phyloP scores from a whole-genome alignment of 2,888 invertebrate species.

The Sympetrum striolatum region DNA sequence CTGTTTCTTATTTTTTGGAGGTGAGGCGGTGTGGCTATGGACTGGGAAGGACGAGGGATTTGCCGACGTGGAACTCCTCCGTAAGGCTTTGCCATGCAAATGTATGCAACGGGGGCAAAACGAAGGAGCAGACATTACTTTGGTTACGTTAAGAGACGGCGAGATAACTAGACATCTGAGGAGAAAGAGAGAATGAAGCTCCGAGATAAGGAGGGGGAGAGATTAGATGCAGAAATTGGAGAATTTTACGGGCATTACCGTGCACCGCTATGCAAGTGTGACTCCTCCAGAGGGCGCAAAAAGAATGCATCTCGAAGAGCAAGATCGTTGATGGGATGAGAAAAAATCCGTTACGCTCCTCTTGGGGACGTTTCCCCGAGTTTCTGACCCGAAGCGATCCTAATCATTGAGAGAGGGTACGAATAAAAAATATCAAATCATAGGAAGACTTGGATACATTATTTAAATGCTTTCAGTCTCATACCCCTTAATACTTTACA shows the following conservation, averaged over 20 bases:
- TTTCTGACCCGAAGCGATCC: too few species aligned
- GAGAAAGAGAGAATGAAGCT: background rate
- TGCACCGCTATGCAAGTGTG: background rate
- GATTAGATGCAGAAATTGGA: background rate
- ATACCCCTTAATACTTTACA: too few species aligned
- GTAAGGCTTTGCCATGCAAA: background rate
- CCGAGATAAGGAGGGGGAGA: background rate
- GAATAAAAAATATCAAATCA: too few species aligned
- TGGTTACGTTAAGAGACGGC: background rate
- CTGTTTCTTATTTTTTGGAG: background rate
- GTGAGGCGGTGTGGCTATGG: background rate
- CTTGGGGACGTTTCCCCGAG: too few species aligned
- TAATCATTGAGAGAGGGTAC: too few species aligned
- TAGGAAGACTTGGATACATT: too few species aligned
- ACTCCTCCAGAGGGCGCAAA: background rate
- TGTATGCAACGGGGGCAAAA: background rate
- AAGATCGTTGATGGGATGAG: too few species aligned
- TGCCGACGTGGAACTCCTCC: background rate
- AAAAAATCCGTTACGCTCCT: too few species aligned
- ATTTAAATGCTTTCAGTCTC: too few species aligned
- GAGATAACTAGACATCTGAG: background rate
- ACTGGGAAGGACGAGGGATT: background rate
- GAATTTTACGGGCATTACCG: background rate
- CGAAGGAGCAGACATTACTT: background rate
- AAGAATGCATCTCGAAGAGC: background rate